Evolutionary conservation across 2,113 vertebrate species (phyloP).

Genomic region (Reinhardtius hippoglossoides): DNA sequence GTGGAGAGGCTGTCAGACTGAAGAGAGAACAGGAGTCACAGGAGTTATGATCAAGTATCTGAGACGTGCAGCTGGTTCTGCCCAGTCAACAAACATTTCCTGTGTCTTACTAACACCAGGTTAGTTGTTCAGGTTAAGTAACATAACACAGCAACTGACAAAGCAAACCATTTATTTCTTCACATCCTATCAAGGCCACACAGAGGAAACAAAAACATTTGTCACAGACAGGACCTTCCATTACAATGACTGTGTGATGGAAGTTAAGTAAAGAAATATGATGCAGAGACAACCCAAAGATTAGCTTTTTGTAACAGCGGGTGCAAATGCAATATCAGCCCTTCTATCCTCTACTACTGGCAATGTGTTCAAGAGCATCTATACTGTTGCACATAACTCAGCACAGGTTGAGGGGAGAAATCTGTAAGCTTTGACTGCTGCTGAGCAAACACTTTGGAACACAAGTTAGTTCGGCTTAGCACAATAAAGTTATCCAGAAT

Average conservation of each 20-base stretch:
- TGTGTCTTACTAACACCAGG: neutral
- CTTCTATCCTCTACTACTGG: neutral
- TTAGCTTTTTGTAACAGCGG: neutral
- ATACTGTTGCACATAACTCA: no score
- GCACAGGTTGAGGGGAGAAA: neutral
- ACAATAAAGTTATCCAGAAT: constrained; percentile 8
- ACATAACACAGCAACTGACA: constrained; percentile 7
- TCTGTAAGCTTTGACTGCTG: neutral
- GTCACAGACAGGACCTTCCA: neutral
- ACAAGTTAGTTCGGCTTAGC: constrained; percentile 12
- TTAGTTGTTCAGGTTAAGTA: constrained; percentile 11
- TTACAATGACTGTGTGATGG: neutral
- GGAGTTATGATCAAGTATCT: constrained; percentile 5
- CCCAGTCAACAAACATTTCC: neutral
- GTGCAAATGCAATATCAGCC: neutral
- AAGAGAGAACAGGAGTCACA: constrained; percentile 62
- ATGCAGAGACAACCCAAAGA: neutral
- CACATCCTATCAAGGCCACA: neutral
- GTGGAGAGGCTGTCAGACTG: constrained; percentile 79
- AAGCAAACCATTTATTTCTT: neutral
- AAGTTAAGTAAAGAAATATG: neutral
- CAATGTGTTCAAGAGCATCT: no score
- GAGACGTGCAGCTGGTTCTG: neutral
- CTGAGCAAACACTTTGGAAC: neutral
- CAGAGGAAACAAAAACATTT: neutral